Conservation (phyloP, 2,888 invertebrate genomes). For the Limnephilus rhombicus region DNA sequence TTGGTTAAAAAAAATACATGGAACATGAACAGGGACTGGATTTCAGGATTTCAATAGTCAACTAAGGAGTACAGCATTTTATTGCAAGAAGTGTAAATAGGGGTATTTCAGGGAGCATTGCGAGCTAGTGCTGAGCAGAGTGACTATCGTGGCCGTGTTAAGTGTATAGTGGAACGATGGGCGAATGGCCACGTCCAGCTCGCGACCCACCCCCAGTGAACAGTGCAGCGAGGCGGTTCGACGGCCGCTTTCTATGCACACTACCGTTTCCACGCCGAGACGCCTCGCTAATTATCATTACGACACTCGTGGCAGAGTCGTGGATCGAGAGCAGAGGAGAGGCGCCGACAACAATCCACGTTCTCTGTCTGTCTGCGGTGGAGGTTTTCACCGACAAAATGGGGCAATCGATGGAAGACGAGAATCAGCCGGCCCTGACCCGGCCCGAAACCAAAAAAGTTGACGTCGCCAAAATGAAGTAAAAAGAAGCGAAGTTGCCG, state of each 20-base stretch:
- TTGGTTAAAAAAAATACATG: background rate
- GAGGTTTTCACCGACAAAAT: conserved; percentile 15
- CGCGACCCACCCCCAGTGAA: background rate
- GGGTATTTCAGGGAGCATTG: background rate
- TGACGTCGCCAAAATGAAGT: conserved; percentile 6
- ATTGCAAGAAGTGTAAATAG: background rate
- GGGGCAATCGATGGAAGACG: background rate
- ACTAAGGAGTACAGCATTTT: background rate
- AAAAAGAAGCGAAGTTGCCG: conserved; percentile 11
- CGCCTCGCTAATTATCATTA: conserved; percentile 51
- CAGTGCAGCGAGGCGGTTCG: conserved; percentile 27
- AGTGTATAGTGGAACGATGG: background rate
- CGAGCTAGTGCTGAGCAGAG: no score
- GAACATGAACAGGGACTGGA: background rate
- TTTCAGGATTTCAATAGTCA: background rate
- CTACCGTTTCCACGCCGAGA: conserved; percentile 43
- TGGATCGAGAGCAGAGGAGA: conserved; percentile 48
- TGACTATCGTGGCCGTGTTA: background rate
- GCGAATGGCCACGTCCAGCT: background rate
- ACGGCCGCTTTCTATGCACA: conserved; percentile 60
- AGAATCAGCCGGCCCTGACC: conserved; percentile 37
- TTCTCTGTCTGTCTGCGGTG: conserved; percentile 28
- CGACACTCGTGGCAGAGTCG: conserved; percentile 51
- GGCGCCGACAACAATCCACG: conserved; percentile 5
- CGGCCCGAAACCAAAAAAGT: conserved; percentile 31